A percentile compares a stretch with the other conserved stretches of the same genome.
phyloP scores from a whole-genome alignment of 2,113 vertebrate genomes.

The Pelobates fuscus region DNA sequence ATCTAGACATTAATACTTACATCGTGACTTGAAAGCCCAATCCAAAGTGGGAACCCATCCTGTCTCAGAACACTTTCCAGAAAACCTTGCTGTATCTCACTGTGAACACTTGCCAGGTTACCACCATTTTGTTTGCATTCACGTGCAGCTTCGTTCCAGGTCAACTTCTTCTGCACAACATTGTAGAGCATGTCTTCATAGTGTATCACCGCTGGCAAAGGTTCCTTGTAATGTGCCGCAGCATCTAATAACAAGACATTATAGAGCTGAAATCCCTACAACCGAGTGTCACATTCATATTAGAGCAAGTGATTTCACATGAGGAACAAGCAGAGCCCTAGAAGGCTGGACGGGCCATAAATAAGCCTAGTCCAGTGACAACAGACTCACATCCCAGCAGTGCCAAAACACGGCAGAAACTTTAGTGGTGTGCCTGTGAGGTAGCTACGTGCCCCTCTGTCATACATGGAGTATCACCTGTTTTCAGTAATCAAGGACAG shows the following conservation, averaged over 20 bases:
- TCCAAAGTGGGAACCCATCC: slow-evolving; percentile 90
- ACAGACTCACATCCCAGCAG: too few relatives aligned
- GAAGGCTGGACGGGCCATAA: too few relatives aligned
- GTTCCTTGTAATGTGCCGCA: slow-evolving; percentile 68
- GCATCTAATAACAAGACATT: slow-evolving; percentile 51
- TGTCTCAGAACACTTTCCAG: slow-evolving; percentile 73
- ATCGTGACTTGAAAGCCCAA: slow-evolving; percentile 87
- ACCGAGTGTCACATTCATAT: too few relatives aligned
- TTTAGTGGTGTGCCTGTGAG: too few relatives aligned
- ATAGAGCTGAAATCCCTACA: too few relatives aligned
- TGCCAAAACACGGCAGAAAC: too few relatives aligned
- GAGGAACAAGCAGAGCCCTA: too few relatives aligned
- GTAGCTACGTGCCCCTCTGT: too few relatives aligned
- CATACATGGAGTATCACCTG: too few relatives aligned
- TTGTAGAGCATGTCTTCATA: slow-evolving; percentile 73
- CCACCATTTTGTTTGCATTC: slow-evolving; percentile 71
- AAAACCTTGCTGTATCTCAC: slow-evolving; percentile 66
- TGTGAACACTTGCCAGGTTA: slow-evolving; percentile 84
- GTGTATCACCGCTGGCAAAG: slow-evolving; percentile 59
- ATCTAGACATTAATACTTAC: too few relatives aligned
- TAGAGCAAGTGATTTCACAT: too few relatives aligned
- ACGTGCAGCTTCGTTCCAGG: slow-evolving; percentile 82
- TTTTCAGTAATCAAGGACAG: background rate
- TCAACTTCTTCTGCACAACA: slow-evolving; percentile 75
- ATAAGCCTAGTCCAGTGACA: too few relatives aligned